Conservation (phyloP, 2,888 invertebrate genomes). For the Timema cristinae region DNA sequence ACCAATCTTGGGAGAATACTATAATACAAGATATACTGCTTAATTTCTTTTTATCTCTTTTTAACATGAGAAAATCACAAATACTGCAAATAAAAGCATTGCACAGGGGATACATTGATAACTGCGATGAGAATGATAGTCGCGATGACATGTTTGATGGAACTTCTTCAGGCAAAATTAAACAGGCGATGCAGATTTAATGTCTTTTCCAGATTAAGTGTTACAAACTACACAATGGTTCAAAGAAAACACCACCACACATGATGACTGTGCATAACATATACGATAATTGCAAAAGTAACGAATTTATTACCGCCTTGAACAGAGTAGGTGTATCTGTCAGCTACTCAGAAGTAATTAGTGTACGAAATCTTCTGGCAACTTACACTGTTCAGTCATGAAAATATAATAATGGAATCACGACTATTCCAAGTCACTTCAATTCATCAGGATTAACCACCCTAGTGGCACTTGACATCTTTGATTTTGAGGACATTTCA, state of each 20-base stretch:
- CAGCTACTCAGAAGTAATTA: background rate
- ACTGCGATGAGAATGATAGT: too few species aligned
- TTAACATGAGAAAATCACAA: too few species aligned
- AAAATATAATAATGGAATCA: background rate
- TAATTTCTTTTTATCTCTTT: too few species aligned
- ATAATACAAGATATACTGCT: too few species aligned
- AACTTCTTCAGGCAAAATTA: too few species aligned
- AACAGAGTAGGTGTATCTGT: too few species aligned
- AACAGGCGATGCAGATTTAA: background rate
- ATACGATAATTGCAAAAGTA: background rate
- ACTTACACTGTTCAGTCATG: background rate
- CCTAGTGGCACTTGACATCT: background rate
- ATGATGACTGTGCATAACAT: background rate
- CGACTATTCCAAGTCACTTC: slow-evolving; percentile 6
- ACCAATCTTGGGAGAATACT: too few species aligned
- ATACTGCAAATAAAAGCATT: too few species aligned
- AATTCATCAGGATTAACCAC: background rate
- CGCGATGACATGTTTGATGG: too few species aligned
- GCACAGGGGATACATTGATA: too few species aligned
- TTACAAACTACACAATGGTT: background rate
- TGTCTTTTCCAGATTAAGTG: background rate
- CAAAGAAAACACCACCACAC: background rate
- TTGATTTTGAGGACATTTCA: background rate
- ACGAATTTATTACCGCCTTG: background rate
- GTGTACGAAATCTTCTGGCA: background rate